phyloP scores from a whole-genome alignment of 2,888 invertebrate genomes.

The Cactoblastis cactorum region DNA sequence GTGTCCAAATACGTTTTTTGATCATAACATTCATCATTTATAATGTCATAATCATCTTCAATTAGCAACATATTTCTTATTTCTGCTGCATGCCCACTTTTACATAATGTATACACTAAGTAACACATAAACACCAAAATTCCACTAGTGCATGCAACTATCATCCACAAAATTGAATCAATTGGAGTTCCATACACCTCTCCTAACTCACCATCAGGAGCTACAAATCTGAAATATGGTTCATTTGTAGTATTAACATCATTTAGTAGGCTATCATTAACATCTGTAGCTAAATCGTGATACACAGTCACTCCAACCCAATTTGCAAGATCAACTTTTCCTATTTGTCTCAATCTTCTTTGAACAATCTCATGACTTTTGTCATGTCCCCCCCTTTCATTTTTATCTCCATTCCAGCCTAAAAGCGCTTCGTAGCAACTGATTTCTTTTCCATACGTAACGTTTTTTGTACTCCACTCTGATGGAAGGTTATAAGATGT shows the following conservation, averaged over 20 bases:
- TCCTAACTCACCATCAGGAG: slow-evolving; percentile 26
- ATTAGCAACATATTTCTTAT: slow-evolving; percentile 29
- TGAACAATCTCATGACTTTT: slow-evolving; percentile 77
- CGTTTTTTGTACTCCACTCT: slow-evolving; percentile 36
- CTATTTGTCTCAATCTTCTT: slow-evolving; percentile 79
- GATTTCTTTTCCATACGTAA: slow-evolving; percentile 66
- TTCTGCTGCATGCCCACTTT: slow-evolving; percentile 23
- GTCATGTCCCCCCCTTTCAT: slow-evolving; percentile 69
- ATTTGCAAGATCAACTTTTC: slow-evolving; percentile 76
- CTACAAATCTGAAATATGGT: slow-evolving; percentile 19
- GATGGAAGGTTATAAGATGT: slow-evolving; percentile 40
- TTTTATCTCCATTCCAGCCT: slow-evolving; percentile 74
- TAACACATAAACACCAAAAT: slow-evolving; percentile 28
- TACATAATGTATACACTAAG: slow-evolving; percentile 19
- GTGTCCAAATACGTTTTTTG: not conserved
- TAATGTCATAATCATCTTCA: slow-evolving; percentile 17
- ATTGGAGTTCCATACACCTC: slow-evolving; percentile 36
- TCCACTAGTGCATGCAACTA: slow-evolving; percentile 29
- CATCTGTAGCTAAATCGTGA: slow-evolving; percentile 71
- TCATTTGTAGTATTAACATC: not conserved
- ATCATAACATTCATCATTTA: slow-evolving; percentile 11
- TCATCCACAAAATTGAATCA: slow-evolving; percentile 40
- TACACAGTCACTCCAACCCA: slow-evolving; percentile 81
- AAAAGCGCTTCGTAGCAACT: slow-evolving; percentile 78
- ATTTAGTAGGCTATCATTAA: slow-evolving; percentile 46